Evolutionary conservation across 2,888 invertebrate species (phyloP).

Genomic region (Ectropis crepuscularia): DNA sequence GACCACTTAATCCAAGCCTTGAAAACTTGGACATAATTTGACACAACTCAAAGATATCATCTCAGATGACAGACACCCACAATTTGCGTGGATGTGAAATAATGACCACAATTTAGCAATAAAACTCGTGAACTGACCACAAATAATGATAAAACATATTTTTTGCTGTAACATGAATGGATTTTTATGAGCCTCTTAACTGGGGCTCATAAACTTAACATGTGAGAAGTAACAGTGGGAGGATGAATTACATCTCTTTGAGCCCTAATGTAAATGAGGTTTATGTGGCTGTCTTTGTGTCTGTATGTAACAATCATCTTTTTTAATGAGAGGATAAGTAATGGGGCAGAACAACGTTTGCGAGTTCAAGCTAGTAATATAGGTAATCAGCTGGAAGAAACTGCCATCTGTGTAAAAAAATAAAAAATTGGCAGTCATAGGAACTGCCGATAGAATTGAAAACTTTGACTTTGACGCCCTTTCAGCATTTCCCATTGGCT

Average conservation of each 20-base stretch:
- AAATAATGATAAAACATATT: conserved; percentile 10
- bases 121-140: conserved; percentile 15
- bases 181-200: conserved; percentile 2
- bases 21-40: conserved; percentile 16
- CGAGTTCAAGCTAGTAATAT: too few species aligned
- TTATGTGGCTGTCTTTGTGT: too few species aligned
- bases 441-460: too few species aligned
- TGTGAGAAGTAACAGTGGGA: neutral
- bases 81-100: conserved; percentile 22
- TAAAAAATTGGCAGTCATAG: too few species aligned
- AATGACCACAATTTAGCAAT: conserved; percentile 27
- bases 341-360: too few species aligned
- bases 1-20: conserved; percentile 5
- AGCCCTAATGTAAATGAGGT: too few species aligned
- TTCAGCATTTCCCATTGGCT: too few species aligned
- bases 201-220: neutral
- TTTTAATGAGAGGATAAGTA: too few species aligned
- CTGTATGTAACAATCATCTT: too few species aligned
- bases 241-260: neutral
- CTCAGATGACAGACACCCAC: conserved; percentile 19
- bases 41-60: conserved; percentile 14
- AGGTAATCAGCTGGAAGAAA: too few species aligned
- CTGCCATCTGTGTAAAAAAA: too few species aligned
- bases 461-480: too few species aligned
- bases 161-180: conserved; percentile 17